Conservation (phyloP, 1,140 invertebrate genomes). For the Ceratosolen fusciceps region DNA sequence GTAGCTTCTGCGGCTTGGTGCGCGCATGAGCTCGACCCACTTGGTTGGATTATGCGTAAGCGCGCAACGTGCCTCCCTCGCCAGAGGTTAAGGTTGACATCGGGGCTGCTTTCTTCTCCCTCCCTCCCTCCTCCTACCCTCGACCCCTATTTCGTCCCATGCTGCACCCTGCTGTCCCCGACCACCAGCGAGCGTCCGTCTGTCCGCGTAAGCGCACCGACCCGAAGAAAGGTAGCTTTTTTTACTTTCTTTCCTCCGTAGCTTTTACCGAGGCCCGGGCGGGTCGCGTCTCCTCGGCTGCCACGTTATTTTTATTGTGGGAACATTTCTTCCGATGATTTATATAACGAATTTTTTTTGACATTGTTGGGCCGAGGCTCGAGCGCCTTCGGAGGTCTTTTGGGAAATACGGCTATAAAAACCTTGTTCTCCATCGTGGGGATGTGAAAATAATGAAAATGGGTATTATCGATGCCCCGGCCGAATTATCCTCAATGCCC, state of each 20-base stretch:
- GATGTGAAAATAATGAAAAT: not conserved
- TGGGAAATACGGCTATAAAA: not conserved
- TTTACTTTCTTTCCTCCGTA: not conserved
- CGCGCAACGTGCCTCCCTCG: not conserved
- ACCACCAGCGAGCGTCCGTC: too few species aligned
- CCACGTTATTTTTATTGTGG: conserved; percentile 3
- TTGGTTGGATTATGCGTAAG: conserved; percentile 20
- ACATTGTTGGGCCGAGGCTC: not conserved
- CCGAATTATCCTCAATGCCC: not conserved
- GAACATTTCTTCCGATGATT: not conserved
- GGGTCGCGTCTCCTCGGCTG: not conserved
- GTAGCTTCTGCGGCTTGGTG: too few species aligned
- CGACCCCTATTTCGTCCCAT: not conserved
- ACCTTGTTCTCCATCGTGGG: not conserved
- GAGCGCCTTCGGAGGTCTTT: not conserved
- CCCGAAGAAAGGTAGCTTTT: conserved; percentile 17
- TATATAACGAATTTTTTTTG: conserved; percentile 1
- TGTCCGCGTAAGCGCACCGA: not conserved
- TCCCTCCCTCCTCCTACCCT: conserved; percentile 3
- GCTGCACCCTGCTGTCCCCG: not conserved
- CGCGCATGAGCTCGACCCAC: conserved; percentile 10
- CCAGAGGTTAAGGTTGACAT: conserved; percentile 25
- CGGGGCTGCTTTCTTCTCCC: conserved; percentile 16
- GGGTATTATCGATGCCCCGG: not conserved
- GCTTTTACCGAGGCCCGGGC: not conserved